Percentiles rank a stretch among this genome's conserved stretches.
Conservation (phyloP, 2,113 vertebrate species). For the Elephantulus edwardii region DNA sequence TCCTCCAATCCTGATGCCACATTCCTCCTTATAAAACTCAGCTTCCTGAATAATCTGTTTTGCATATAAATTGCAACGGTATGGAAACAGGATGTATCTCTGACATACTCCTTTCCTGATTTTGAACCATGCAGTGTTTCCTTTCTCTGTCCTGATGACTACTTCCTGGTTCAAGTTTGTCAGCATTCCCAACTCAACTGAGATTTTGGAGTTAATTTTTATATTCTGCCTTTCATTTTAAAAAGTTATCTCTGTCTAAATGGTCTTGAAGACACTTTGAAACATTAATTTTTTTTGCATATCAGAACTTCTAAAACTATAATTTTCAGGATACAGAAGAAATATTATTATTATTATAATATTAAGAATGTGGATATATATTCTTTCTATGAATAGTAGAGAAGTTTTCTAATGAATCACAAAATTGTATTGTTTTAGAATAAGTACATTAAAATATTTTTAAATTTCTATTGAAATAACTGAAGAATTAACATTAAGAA, state of each 20-base stretch:
- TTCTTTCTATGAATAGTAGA: not conserved
- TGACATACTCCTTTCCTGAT: too few relatives aligned
- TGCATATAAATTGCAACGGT: too few relatives aligned
- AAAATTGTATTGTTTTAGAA: not conserved
- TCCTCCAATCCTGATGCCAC: too few relatives aligned
- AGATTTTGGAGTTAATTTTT: conserved; percentile 47
- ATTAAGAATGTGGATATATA: not conserved
- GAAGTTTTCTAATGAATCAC: not conserved
- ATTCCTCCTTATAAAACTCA: too few relatives aligned
- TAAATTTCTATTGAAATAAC: conserved; percentile 24
- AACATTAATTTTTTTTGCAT: conserved; percentile 52
- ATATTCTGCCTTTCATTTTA: conserved; percentile 60
- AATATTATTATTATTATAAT: not conserved
- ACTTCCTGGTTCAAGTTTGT: too few relatives aligned
- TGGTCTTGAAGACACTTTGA: conserved; percentile 41
- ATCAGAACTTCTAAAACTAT: not conserved
- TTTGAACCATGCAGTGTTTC: too few relatives aligned
- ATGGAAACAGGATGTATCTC: too few relatives aligned
- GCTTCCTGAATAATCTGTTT: too few relatives aligned
- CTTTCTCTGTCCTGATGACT: too few relatives aligned
- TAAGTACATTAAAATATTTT: not conserved
- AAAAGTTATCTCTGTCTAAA: conserved; percentile 56
- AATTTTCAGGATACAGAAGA: not conserved
- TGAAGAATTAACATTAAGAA: not conserved
- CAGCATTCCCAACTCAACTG: not conserved